These are phyloP conservation scores for Psephotus haematonotus DNA, from an alignment of 2,113 vertebrate species.

Conservation along the genomic window DNA sequence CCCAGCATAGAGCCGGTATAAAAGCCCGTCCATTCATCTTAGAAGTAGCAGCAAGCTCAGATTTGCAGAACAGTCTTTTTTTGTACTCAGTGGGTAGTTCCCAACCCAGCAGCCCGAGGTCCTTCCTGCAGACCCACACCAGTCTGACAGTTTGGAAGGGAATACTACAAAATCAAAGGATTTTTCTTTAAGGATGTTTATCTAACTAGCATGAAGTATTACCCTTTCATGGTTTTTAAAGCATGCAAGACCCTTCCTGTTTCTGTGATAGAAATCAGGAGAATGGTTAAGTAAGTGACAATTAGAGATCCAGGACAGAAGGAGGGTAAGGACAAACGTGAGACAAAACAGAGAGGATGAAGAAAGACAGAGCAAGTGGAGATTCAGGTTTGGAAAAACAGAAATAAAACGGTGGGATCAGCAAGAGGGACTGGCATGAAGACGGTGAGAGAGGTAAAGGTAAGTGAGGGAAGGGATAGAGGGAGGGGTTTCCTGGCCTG, in stretches of 20 bases:
- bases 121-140: neutral
- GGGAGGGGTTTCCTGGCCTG: neutral
- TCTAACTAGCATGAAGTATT: neutral
- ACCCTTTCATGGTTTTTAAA: neutral
- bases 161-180: neutral
- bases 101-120: neutral
- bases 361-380: neutral
- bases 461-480: neutral
- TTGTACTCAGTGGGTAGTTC: neutral
- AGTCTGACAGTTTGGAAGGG: neutral
- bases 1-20: neutral
- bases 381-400: neutral
- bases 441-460: neutral
- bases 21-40: neutral
- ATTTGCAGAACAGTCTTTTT: neutral
- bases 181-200: neutral
- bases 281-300: neutral
- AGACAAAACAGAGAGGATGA: neutral
- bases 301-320: neutral
- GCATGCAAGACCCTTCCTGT: neutral
- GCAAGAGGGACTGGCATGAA: neutral
- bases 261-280: neutral
- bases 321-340: neutral
- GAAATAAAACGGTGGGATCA: neutral
- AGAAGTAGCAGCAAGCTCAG: neutral